These are phyloP conservation scores for Lasioglossum calceatum DNA, from an alignment of 2,888 invertebrate genomes.

Conservation along the genomic window DNA sequence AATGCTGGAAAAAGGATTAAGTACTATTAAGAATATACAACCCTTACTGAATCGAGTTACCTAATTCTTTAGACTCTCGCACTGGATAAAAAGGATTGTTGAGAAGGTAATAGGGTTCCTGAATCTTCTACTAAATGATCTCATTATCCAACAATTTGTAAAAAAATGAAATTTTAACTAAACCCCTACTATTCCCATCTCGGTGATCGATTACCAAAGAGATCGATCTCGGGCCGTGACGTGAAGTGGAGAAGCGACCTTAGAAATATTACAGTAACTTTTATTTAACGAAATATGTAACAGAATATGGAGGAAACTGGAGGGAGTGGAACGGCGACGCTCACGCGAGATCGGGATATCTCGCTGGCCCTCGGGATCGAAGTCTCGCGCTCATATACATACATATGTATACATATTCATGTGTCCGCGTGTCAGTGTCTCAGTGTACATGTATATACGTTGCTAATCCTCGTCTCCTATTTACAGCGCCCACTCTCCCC, in stretches of 20 bases:
- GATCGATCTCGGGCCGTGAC: slow-evolving; percentile 5
- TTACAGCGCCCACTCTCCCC: slow-evolving; percentile 43
- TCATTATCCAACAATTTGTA: background rate
- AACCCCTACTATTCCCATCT: background rate
- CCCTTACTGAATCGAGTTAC: background rate
- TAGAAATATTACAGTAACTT: slow-evolving; percentile 78
- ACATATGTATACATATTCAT: slow-evolving; percentile 9
- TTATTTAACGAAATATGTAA: slow-evolving; percentile 79
- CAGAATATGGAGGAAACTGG: slow-evolving; percentile 74
- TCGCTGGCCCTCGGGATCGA: slow-evolving; percentile 43
- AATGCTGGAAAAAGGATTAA: background rate
- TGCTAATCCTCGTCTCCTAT: slow-evolving; percentile 36
- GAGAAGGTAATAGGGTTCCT: background rate
- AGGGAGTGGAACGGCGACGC: slow-evolving; percentile 70
- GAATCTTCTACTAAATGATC: background rate
- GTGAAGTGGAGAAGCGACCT: slow-evolving; percentile 44
- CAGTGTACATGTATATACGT: slow-evolving; percentile 11
- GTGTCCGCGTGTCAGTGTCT: background rate
- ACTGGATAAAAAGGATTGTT: background rate
- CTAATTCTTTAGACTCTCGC: background rate
- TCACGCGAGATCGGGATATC: slow-evolving; percentile 37
- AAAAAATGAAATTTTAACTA: background rate
- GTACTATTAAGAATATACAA: background rate
- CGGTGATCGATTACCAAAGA: background rate
- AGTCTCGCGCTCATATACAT: slow-evolving; percentile 20